Percentiles rank a stretch among this genome's conserved stretches.
phyloP scores from a whole-genome alignment of 2,888 invertebrate species.

The Parapristionchus giblindavisi region DNA sequence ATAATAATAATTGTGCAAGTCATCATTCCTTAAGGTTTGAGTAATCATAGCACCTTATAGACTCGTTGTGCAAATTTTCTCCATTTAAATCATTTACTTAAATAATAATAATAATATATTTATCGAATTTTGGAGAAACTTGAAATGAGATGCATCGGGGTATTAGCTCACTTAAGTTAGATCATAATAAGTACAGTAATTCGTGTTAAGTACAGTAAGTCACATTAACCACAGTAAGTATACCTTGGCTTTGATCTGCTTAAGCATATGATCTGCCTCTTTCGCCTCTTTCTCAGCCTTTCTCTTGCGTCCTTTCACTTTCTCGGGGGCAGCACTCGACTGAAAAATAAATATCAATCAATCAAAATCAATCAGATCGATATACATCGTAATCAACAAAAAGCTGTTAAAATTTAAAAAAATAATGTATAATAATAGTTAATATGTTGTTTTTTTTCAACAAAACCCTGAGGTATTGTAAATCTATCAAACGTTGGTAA shows the following conservation, averaged over 20 bases:
- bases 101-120: not conserved
- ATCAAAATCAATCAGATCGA: not conserved
- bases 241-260: slow-evolving; percentile 50
- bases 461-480: too few relatives aligned
- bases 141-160: too few relatives aligned
- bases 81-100: not conserved
- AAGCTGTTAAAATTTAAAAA: not conserved
- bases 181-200: too few relatives aligned
- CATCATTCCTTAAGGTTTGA: too few relatives aligned
- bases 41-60: not conserved
- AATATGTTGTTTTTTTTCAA: too few relatives aligned
- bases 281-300: slow-evolving; percentile 56
- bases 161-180: too few relatives aligned
- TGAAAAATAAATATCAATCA: not conserved
- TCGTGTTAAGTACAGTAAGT: too few relatives aligned
- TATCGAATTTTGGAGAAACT: not conserved
- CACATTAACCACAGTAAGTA: not conserved
- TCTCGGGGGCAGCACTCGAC: slow-evolving; percentile 34
- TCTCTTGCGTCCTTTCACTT: slow-evolving; percentile 43
- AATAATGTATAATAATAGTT: too few relatives aligned
- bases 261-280: slow-evolving; percentile 53
- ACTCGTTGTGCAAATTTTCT: not conserved
- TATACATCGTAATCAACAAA: not conserved
- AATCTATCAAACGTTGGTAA: too few relatives aligned
- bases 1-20: too few relatives aligned